Percentiles rank a stretch among this genome's conserved stretches.
Evolutionary conservation across 2,797 vertebrate species (phyloP).

Genomic region (Sebastiscus albofasciatus): DNA sequence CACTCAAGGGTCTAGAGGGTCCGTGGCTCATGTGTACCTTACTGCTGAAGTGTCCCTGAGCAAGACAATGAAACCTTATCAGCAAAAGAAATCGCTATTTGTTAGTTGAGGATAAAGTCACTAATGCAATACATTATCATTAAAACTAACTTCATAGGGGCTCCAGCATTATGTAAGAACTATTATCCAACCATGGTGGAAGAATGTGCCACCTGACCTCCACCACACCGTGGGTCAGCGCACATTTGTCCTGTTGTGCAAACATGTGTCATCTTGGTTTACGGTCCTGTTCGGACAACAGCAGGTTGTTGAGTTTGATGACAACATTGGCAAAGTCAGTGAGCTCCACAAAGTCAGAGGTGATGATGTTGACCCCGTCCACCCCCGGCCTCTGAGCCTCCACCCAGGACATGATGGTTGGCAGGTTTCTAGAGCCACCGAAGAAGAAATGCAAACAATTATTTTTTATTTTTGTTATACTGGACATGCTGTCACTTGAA

Average conservation of each 20-base stretch:
- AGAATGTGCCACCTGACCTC: not conserved
- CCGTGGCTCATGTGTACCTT: not conserved
- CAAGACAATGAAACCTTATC: not conserved
- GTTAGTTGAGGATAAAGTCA: not conserved
- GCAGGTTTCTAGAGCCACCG: conserved; percentile 88
- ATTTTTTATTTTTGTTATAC: not conserved
- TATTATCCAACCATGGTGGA: not conserved
- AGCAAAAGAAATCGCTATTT: not conserved
- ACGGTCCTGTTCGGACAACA: conserved; percentile 77
- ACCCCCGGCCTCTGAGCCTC: conserved; percentile 90
- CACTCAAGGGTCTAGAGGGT: not conserved
- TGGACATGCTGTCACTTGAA: not conserved
- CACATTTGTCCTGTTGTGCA: not conserved
- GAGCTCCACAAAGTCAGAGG: conserved; percentile 98
- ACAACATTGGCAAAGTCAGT: conserved; percentile 95
- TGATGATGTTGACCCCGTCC: conserved; percentile 96
- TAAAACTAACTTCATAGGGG: not conserved
- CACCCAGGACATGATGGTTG: conserved; percentile 95
- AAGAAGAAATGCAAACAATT: not conserved
- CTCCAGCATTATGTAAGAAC: not conserved
- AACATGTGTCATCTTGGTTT: conserved; percentile 67
- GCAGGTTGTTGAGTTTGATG: conserved; percentile 91
- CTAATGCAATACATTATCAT: not conserved
- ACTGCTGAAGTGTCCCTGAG: not conserved
- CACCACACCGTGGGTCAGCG: not conserved